These are phyloP conservation scores for Eueides isabella DNA, from an alignment of 1,140 invertebrate genomes.

Conservation along the genomic window DNA sequence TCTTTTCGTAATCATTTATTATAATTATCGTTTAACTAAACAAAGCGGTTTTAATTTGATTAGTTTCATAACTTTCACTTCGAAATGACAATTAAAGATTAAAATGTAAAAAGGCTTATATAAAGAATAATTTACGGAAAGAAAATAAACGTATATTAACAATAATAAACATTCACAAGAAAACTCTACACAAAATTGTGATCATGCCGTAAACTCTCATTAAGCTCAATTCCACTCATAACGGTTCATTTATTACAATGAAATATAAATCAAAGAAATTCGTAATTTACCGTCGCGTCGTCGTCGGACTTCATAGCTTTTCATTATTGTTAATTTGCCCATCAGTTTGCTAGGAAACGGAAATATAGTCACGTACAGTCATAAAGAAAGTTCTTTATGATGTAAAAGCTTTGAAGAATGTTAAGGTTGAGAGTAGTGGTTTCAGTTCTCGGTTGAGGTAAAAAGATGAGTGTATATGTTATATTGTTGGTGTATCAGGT, in stretches of 20 bases:
- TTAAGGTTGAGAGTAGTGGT: not conserved
- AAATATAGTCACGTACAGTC: constrained; percentile 35
- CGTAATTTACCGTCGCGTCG: constrained; percentile 32
- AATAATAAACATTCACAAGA: constrained; percentile 3
- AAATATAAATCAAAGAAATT: constrained; percentile 31
- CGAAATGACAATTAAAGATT: no score
- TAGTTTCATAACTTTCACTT: no score
- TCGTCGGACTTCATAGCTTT: constrained; percentile 32
- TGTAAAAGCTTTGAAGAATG: not conserved
- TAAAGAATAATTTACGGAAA: no score
- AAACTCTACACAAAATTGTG: not conserved
- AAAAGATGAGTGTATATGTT: no score
- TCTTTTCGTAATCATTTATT: no score
- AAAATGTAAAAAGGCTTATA: no score
- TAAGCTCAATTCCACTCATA: constrained; percentile 13
- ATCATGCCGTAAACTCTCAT: constrained; percentile 8
- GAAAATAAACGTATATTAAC: not conserved
- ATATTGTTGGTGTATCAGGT: no score
- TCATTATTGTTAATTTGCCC: constrained; percentile 41
- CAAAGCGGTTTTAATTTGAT: no score
- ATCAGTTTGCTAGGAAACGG: constrained; percentile 32
- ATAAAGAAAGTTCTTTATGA: constrained; percentile 20
- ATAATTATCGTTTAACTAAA: no score
- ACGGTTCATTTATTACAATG: constrained; percentile 27
- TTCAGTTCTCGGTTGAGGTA: not conserved